Percentiles rank a stretch among this genome's conserved stretches.
Evolutionary conservation across 1,140 invertebrate species (phyloP).

Genomic region (Luehdorfia chinensis): DNA sequence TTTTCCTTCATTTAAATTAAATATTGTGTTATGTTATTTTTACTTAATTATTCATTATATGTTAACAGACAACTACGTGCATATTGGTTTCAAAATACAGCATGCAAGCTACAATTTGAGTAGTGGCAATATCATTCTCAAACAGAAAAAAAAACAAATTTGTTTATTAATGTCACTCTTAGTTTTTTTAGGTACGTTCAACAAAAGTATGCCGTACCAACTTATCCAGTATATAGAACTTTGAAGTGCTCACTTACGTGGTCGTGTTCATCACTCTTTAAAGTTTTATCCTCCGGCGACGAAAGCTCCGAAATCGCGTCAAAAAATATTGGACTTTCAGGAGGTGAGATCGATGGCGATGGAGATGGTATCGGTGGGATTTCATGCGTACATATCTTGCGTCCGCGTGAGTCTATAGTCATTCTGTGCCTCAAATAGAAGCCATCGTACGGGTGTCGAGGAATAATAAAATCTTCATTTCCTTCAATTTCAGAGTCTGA

Average conservation of each 20-base stretch:
- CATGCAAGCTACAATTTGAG: conserved; percentile 6
- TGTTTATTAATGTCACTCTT: too few species aligned
- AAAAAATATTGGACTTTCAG: conserved; percentile 23
- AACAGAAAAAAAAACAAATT: neutral
- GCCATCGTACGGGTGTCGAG: conserved; percentile 72
- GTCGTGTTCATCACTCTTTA: conserved; percentile 25
- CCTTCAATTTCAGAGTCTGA: conserved; percentile 37
- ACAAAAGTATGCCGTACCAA: too few species aligned
- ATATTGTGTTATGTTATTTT: too few species aligned
- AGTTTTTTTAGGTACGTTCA: neutral
- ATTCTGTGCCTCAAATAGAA: conserved; percentile 67
- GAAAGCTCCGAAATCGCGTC: conserved; percentile 18
- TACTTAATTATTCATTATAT: too few species aligned
- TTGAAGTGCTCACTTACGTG: conserved; percentile 48
- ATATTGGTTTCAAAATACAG: conserved; percentile 13
- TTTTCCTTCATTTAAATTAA: too few species aligned
- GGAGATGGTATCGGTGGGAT: conserved; percentile 46
- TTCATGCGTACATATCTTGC: conserved; percentile 68
- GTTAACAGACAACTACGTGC: conserved; percentile 25
- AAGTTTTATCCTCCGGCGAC: conserved; percentile 11
- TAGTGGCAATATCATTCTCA: conserved; percentile 1
- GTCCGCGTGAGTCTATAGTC: conserved; percentile 58
- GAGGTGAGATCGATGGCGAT: conserved; percentile 37
- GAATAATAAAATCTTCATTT: conserved; percentile 53
- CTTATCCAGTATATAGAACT: conserved; percentile 1